phyloP scores from a whole-genome alignment of 2,888 invertebrate genomes.

The Heliconius aoede region DNA sequence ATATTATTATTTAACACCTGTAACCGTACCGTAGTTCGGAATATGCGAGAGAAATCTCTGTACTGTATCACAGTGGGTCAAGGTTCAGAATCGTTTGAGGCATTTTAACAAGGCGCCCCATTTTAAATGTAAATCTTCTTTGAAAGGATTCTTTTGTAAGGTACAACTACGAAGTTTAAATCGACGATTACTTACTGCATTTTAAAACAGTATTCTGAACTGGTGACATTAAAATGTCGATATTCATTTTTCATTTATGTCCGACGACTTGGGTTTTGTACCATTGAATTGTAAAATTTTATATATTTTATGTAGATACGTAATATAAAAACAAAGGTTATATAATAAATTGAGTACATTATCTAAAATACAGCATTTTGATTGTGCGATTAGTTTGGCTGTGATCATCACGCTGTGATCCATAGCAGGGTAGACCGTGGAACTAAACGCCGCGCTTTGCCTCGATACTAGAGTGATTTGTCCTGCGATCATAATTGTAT shows the following conservation, averaged over 20 bases:
- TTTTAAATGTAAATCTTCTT: slow-evolving; percentile 43
- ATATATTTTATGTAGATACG: neutral
- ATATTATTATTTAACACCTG: slow-evolving; percentile 51
- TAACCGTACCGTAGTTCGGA: slow-evolving; percentile 45
- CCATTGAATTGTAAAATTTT: neutral
- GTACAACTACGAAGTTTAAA: slow-evolving; percentile 37
- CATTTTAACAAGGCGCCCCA: slow-evolving; percentile 32
- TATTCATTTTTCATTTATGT: slow-evolving; percentile 21
- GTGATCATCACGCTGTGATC: too few relatives aligned
- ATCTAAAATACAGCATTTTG: too few relatives aligned
- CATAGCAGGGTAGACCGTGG: too few relatives aligned
- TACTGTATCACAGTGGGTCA: slow-evolving; percentile 20
- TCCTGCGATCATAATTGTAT: too few relatives aligned
- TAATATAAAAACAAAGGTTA: too few relatives aligned
- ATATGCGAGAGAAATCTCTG: slow-evolving; percentile 25
- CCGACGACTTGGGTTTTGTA: neutral
- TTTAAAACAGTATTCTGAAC: slow-evolving; percentile 29
- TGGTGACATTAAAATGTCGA: slow-evolving; percentile 26
- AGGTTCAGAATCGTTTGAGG: slow-evolving; percentile 22
- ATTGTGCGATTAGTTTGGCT: too few relatives aligned
- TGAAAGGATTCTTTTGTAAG: slow-evolving; percentile 43
- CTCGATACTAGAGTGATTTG: too few relatives aligned
- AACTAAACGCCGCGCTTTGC: too few relatives aligned
- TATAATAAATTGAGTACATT: too few relatives aligned
- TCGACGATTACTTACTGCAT: slow-evolving; percentile 33